These are phyloP conservation scores for Psittacula echo DNA, from an alignment of 2,797 vertebrate genomes.

Conservation along the genomic window DNA sequence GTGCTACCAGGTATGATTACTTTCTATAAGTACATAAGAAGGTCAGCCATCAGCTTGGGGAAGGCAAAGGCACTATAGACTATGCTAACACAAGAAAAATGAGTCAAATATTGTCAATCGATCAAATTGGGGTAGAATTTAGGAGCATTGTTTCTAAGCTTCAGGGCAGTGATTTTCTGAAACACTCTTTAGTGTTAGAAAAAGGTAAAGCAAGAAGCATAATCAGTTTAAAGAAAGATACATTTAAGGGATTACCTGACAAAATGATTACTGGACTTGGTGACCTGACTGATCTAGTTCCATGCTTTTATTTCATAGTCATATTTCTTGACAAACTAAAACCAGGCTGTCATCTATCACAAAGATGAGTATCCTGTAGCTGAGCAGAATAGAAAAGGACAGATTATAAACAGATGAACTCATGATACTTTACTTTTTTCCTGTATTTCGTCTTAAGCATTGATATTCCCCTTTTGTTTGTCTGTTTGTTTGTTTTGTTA, in stretches of 20 bases:
- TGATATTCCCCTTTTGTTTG: neutral
- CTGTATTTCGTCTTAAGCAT: neutral
- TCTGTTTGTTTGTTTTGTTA: neutral
- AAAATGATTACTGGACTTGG: neutral
- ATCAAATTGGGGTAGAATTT: neutral
- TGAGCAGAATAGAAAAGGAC: neutral
- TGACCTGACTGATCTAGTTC: neutral
- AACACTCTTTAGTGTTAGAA: neutral
- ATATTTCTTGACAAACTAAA: constrained; percentile 11
- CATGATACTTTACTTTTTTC: neutral
- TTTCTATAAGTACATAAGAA: neutral
- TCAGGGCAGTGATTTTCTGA: neutral
- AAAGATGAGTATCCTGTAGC: neutral
- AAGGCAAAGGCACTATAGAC: neutral
- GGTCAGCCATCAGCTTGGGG: neutral
- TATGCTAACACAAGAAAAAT: neutral
- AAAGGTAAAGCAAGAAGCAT: neutral
- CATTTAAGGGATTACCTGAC: neutral
- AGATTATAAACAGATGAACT: neutral
- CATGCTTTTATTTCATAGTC: neutral
- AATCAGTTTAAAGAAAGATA: neutral
- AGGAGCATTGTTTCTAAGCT: neutral
- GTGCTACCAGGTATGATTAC: neutral
- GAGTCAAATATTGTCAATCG: neutral
- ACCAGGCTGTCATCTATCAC: neutral